These are phyloP conservation scores for Mugil cephalus DNA, from an alignment of 2,113 vertebrate species.

Conservation along the genomic window DNA sequence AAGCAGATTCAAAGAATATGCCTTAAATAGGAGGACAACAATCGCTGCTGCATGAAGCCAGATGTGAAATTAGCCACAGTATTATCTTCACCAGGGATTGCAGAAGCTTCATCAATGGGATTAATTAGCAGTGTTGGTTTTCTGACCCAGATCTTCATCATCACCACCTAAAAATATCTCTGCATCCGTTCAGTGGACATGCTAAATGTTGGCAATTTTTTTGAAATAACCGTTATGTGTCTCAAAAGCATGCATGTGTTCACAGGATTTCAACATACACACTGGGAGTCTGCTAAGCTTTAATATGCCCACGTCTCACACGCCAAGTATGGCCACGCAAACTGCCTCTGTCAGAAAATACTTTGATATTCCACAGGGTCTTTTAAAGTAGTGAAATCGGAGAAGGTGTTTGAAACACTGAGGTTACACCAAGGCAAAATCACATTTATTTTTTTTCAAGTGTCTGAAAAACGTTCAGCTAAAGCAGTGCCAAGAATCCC, in stretches of 20 bases:
- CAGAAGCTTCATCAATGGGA: neutral
- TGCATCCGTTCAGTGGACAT: neutral
- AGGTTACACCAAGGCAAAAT: no score
- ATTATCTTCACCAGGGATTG: neutral
- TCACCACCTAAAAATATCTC: conserved; percentile 7
- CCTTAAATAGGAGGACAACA: conserved; percentile 50
- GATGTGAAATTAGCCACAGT: conserved; percentile 18
- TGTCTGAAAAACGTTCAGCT: no score
- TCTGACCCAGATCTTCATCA: neutral
- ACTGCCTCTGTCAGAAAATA: neutral
- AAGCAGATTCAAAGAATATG: conserved; percentile 38
- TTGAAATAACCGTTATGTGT: no score
- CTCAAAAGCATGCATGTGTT: no score
- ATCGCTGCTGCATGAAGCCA: conserved; percentile 19
- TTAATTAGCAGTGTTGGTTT: neutral
- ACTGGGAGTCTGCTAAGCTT: no score
- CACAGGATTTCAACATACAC: no score
- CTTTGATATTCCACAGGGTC: no score
- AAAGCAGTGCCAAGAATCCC: no score
- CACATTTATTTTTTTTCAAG: no score
- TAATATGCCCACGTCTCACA: neutral
- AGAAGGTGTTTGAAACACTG: no score
- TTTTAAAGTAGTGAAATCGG: no score
- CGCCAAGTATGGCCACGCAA: neutral
- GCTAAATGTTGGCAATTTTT: neutral